These are phyloP conservation scores for Carterocephalus palaemon DNA, from an alignment of 2,888 invertebrate species.

Conservation along the genomic window DNA sequence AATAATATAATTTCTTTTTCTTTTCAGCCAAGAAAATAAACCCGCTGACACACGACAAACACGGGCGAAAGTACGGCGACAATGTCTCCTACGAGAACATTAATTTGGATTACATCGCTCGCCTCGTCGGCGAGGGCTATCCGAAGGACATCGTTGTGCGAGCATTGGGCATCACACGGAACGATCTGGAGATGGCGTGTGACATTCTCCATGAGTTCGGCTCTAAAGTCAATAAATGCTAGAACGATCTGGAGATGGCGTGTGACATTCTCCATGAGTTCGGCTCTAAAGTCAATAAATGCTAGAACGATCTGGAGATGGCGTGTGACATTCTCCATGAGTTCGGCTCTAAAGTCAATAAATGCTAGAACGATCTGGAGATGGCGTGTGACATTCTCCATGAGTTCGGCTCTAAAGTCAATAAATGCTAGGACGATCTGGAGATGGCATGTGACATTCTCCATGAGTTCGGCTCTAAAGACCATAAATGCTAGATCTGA, in stretches of 20 bases:
- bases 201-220: conserved; percentile 96
- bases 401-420: too few species aligned
- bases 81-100: conserved; percentile 90
- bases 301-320: too few species aligned
- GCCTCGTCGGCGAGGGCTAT: conserved; percentile 93
- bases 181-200: conserved; percentile 97
- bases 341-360: too few species aligned
- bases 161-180: conserved; percentile 94
- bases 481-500: conserved; percentile 8
- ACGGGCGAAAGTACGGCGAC: conserved; percentile 69
- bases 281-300: too few species aligned
- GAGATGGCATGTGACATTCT: too few species aligned
- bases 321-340: too few species aligned
- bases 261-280: too few species aligned
- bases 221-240: conserved; percentile 69
- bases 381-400: too few species aligned
- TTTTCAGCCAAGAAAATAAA: conserved; percentile 71
- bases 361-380: too few species aligned
- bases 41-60: conserved; percentile 72
- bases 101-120: conserved; percentile 93
- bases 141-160: conserved; percentile 94
- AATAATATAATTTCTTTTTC: conserved; percentile 11
- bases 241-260: too few species aligned
- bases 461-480: too few species aligned
- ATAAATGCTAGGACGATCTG: too few species aligned